These are phyloP conservation scores for Dicycla oo DNA, from an alignment of 2,888 invertebrate genomes.

Conservation along the genomic window DNA sequence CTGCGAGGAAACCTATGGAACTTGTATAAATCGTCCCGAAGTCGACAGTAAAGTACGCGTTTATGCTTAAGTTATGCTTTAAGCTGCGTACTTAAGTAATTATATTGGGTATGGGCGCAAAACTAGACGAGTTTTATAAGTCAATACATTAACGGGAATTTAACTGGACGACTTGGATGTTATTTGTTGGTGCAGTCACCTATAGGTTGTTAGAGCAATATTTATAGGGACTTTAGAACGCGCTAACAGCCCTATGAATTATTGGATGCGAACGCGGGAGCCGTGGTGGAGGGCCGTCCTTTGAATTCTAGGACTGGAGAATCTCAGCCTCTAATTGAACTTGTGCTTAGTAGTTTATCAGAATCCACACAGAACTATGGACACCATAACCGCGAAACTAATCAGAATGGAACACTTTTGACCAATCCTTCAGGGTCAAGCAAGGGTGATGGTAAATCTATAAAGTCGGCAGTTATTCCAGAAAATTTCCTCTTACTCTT, in stretches of 20 bases:
- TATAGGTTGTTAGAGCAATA: conserved; percentile 30
- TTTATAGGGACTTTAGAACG: conserved; percentile 33
- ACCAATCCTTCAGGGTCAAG: neutral
- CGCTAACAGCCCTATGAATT: conserved; percentile 3
- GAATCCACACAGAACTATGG: neutral
- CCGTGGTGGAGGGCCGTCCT: no score
- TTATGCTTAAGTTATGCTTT: no score
- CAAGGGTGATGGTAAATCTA: neutral
- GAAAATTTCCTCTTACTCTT: conserved; percentile 21
- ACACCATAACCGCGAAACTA: neutral
- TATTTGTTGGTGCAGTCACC: conserved; percentile 30
- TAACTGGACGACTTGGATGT: conserved; percentile 46
- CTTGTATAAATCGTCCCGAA: conserved; percentile 48
- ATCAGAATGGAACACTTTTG: neutral
- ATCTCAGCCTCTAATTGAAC: neutral
- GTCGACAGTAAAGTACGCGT: conserved; percentile 45
- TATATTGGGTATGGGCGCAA: conserved; percentile 45
- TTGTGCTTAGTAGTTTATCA: neutral
- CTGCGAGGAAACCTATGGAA: conserved; percentile 27
- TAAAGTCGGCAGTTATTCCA: conserved; percentile 19
- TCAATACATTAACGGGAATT: conserved; percentile 54
- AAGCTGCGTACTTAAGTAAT: conserved; percentile 41
- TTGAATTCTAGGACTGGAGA: neutral
- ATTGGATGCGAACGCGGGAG: neutral
- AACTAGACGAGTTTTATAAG: conserved; percentile 59